Conservation (phyloP, 2,113 vertebrate species). For the Vidua macroura region DNA sequence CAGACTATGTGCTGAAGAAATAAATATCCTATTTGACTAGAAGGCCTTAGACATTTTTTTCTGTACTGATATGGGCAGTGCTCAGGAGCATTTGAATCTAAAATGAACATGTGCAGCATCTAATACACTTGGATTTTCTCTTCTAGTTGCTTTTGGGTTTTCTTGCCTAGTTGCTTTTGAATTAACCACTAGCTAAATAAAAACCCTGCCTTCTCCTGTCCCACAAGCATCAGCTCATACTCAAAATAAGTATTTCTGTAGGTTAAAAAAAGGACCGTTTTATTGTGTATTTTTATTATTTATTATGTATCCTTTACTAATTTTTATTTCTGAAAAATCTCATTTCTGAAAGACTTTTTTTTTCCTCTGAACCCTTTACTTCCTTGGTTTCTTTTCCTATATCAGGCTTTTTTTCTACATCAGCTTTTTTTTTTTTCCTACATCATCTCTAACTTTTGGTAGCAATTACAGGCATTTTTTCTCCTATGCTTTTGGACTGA, state of each 20-base stretch:
- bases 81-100: not conserved
- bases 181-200: not conserved
- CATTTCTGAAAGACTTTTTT: not conserved
- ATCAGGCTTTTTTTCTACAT: not conserved
- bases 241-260: not conserved
- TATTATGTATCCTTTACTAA: not conserved
- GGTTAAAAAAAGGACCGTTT: not conserved
- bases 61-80: not conserved
- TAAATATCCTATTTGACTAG: conserved; percentile 27
- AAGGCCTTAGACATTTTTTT: not conserved
- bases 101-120: not conserved
- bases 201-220: not conserved
- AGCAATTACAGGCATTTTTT: not conserved
- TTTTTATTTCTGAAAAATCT: not conserved
- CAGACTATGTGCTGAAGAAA: conserved; percentile 2
- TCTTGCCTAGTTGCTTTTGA: not conserved
- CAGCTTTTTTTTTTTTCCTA: not conserved
- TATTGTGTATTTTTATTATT: not conserved
- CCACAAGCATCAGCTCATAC: not conserved
- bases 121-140: not conserved
- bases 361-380: not conserved
- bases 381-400: not conserved
- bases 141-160: not conserved
- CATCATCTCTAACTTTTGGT: not conserved
- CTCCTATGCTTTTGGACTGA: not conserved